Evolutionary conservation across 30 jellyfish, hydroid and myxozoan genomes (phyloP), one percentile per base, ranked within the genome.

Genomic region (Pseudorhiza aurosa): DNA sequence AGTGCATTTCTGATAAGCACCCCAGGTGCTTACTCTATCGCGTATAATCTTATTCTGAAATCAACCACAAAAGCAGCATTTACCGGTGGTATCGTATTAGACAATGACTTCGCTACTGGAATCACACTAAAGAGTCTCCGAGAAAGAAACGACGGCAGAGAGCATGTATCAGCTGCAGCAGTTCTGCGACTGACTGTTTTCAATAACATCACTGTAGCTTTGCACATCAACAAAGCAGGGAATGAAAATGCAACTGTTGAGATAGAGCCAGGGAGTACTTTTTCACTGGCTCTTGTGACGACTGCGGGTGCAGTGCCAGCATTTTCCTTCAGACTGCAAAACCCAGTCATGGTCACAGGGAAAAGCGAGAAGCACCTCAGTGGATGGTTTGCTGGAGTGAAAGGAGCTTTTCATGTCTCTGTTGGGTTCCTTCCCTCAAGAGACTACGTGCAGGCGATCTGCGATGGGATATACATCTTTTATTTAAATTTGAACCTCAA

Each of bases 251-350:
- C 46, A 17, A 7, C 35, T 1, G 58, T 17, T 19, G 32, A 56
- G 8, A 9, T 80, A n/a, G 69, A 45, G 32, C 45, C 70, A 0
- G 84, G 77, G n/a, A 80, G 91, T 69, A 44, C 91, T 62, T 64
- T 80, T 49, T 22, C 91, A 33, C 57, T 50, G 36, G 83, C 84
- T 7, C 44, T 65, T 4, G 31, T 80, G 15, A 80, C 91, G 27
- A 53, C 84, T 17, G 91, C 91, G 0, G 84, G 91, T 5, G 82
- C 58, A 40, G 81, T 80, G 28, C 91, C 91, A 2, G 58, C 77
- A 1, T 80, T 80, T 49, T 80, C 91, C 33, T 47, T 65, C 70
- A 80, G 62, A 35, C 26, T 80, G 60, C 57, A 25, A 2, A 36
- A 24, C 2, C 37, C 19, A 30, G 27, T 6, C 39, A 25, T 11